These are phyloP conservation scores for Myotis vivesi DNA, from an alignment of 2,797 vertebrate genomes.

Conservation along the genomic window DNA sequence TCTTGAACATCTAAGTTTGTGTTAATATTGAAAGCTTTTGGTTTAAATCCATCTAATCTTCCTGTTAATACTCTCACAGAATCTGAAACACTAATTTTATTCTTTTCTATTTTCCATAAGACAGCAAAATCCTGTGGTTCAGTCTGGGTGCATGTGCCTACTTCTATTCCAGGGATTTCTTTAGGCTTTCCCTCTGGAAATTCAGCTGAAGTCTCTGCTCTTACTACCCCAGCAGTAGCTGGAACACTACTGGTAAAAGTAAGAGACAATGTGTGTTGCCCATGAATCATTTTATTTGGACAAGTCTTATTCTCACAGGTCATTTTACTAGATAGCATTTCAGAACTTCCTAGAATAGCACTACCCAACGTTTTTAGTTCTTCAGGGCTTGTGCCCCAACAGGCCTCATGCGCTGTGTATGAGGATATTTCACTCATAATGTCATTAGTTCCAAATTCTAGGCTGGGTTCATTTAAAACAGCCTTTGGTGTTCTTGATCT, in stretches of 20 bases:
- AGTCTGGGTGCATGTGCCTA: slow-evolving; percentile 86
- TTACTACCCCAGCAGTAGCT: slow-evolving; percentile 54
- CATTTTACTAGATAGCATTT: slow-evolving; percentile 65
- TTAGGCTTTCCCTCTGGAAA: slow-evolving; percentile 49
- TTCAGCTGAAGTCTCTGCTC: slow-evolving; percentile 45
- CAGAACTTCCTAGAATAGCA: slow-evolving; percentile 38
- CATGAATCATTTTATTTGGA: slow-evolving; percentile 83
- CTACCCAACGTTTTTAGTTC: slow-evolving; percentile 49
- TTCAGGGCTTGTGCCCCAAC: slow-evolving; percentile 53
- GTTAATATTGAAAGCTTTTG: slow-evolving; percentile 79
- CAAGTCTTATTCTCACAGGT: slow-evolving; percentile 82
- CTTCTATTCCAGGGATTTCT: background rate
- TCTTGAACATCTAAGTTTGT: slow-evolving; percentile 79
- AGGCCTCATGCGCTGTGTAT: slow-evolving; percentile 42
- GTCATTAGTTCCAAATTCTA: slow-evolving; percentile 69
- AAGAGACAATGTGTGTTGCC: slow-evolving; percentile 83
- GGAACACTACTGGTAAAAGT: slow-evolving; percentile 87
- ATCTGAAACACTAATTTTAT: slow-evolving; percentile 77
- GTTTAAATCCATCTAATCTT: slow-evolving; percentile 87
- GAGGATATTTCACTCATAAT: slow-evolving; percentile 47
- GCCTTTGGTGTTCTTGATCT: slow-evolving; percentile 70
- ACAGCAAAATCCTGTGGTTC: slow-evolving; percentile 93
- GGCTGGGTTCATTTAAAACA: slow-evolving; percentile 37
- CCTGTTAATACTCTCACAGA: slow-evolving; percentile 85
- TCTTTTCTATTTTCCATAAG: slow-evolving; percentile 92